Conservation (phyloP, 2,113 vertebrate genomes). For the Aramus guarauna region DNA sequence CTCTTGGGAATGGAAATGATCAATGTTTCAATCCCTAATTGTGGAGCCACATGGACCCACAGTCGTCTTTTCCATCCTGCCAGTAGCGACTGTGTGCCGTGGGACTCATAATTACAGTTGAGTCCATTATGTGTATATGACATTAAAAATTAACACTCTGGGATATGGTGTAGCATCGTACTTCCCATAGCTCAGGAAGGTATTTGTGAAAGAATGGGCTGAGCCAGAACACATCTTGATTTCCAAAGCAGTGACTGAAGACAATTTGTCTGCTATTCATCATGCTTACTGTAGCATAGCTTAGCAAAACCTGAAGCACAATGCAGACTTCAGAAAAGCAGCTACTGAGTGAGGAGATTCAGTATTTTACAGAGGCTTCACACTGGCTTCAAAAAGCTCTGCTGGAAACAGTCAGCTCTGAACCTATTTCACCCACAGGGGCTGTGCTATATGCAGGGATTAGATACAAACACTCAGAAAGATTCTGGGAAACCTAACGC, state of each 20-base stretch:
- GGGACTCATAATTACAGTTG: neutral
- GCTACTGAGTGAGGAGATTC: neutral
- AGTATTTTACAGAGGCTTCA: neutral
- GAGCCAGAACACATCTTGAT: conserved; percentile 14
- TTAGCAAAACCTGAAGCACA: conserved; percentile 10
- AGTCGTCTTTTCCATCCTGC: neutral
- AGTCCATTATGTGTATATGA: conserved; percentile 1
- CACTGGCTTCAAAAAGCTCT: neutral
- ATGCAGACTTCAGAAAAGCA: conserved; percentile 2
- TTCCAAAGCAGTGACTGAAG: neutral
- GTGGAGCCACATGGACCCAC: neutral
- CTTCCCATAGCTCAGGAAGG: neutral
- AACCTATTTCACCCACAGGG: neutral
- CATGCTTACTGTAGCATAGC: neutral
- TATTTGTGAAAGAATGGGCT: neutral
- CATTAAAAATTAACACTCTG: conserved; percentile 50
- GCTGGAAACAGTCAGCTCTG: neutral
- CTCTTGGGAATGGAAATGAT: conserved; percentile 4
- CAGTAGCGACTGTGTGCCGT: neutral
- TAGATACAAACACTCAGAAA: neutral
- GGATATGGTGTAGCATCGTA: neutral
- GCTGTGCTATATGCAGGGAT: neutral
- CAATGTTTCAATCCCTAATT: neutral
- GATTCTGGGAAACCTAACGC: neutral
- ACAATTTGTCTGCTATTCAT: conserved; percentile 3